Base-by-base conservation (phyloP, 1,140 invertebrate genomes). In the Trachelipus rathkii region DNA sequence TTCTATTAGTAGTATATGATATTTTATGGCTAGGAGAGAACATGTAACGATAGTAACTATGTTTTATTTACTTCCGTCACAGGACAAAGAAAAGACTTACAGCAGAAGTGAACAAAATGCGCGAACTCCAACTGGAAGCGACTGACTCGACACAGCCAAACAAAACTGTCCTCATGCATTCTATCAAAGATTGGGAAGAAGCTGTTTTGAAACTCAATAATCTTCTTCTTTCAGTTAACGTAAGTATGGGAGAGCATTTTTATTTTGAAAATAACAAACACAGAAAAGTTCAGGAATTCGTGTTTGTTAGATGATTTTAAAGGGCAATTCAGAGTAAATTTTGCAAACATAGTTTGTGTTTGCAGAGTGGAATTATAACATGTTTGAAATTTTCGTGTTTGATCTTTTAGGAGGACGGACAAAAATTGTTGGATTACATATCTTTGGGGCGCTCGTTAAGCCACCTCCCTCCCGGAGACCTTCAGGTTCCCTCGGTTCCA, bases 161-260 rank as follows among this genome's bases (percentile, higher is more conserved):
- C 43, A 71, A 66, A 44, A 43, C 53, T 21, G 71, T 71, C 0
- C 53, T 78, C 7, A 15, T 71, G 6, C 71, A 71, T 13, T 69
- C 77, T 45, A 78, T 78, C 43, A 46, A 73, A 19, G 71, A 71
- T 4, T 78, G 77, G 77, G 77, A 78, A 21, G 74, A 78, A 50
- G 66, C 71, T 10, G 70, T 78, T n/a, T 71, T 70, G 44, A 73
- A 19, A 44, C 60, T 78, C 10, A 21, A 44, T 8, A 74, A 76
- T 19, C 15, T 68, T 6, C 69, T 73, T 46, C 33, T 45, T 0
- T 5, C 45, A 3, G 75, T 78, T 44, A 53, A n/a, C 24, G 77
- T 78, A 69, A 73, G 74, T 72, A 33, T 33, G 33, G 33, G 33
- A 6, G 6, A 33, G 33, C 33, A 33, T 33, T 33, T 3, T 33